Base-by-base conservation (phyloP, 2,888 invertebrate genomes). In the Baronia brevicornis region DNA sequence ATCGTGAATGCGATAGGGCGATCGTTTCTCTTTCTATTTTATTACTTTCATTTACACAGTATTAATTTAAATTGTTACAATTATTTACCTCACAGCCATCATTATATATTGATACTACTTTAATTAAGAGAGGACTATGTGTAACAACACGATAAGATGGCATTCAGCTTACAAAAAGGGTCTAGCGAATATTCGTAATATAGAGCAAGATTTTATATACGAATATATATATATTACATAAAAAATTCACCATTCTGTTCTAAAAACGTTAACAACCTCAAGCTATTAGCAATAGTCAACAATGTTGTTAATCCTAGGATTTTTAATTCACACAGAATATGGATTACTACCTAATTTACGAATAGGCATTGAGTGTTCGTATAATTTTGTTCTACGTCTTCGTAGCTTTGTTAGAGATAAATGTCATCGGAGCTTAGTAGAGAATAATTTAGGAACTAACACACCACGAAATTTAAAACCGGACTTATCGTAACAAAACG, bases 261-360 rank as follows among this genome's bases (percentile, higher is more conserved):
- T 84, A 82, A 77, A 80, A 82, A 78, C 77, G 71, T 73, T 75
- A 84, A 84, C 84, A 84, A 82, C 77, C 78, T 80, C 82, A 84
- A 82, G 84, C 84, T 80, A 82, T 78, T 80, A 84, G 84, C 82
- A 84, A 79, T 82, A 84, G 80, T 84, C 82, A 84, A 84, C 84
- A 84, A 84, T 84, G 77, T 74, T 79, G 80, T 74, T 79, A 67
- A 77, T 68, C 63, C 80, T 82, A 84, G 69, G 62, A 73, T 67
- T 69, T n/a, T 66, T 62, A 70, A 74, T 77, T 72, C 82, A 80
- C 80, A 79, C 78, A 61, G 72, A 79, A 72, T 59, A 66, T 72
- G 69, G 60, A 68, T 60, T 55, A 61, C 68, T 75, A 71, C 41
- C 50, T 49, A 51, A 54, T 56, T 67, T 66, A 61, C 65, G 55